phyloP scores from a whole-genome alignment of 2,888 invertebrate genomes.

The Odontomyia ornata region DNA sequence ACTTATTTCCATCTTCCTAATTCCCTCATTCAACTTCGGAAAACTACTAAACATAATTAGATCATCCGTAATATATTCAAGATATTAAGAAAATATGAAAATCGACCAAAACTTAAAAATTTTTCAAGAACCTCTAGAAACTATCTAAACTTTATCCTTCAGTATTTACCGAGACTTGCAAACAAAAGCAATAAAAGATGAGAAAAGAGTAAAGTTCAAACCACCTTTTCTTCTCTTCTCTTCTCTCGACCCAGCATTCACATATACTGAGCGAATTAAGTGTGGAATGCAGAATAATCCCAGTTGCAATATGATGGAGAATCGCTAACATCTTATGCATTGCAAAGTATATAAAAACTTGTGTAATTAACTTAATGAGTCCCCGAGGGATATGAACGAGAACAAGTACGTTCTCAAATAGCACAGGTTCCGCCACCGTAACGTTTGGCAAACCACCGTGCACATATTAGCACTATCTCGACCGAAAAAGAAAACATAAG shows the following conservation, averaged over 20 bases:
- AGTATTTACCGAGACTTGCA: too few relatives aligned
- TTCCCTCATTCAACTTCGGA: not conserved
- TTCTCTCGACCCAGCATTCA: not conserved
- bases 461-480: not conserved
- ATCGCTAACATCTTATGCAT: constrained; percentile 38
- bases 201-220: too few relatives aligned
- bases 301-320: constrained; percentile 25
- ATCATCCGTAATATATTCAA: not conserved
- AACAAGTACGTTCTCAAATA: not conserved
- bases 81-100: not conserved
- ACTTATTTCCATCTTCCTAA: not conserved
- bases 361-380: constrained; percentile 44
- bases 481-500: not conserved
- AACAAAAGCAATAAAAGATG: too few relatives aligned
- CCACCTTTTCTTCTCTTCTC: too few relatives aligned
- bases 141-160: constrained; percentile 6
- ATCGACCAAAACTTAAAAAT: not conserved
- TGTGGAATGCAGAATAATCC: not conserved
- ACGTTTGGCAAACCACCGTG: not conserved
- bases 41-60: not conserved
- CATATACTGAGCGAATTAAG: not conserved
- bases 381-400: constrained; percentile 17
- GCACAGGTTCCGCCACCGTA: not conserved
- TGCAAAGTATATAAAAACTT: constrained; percentile 38
- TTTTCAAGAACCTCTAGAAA: not conserved